Percentiles rank a stretch among this genome's conserved stretches.
Evolutionary conservation across 2,113 vertebrate species (phyloP).

Genomic region (Dasyurus viverrinus): DNA sequence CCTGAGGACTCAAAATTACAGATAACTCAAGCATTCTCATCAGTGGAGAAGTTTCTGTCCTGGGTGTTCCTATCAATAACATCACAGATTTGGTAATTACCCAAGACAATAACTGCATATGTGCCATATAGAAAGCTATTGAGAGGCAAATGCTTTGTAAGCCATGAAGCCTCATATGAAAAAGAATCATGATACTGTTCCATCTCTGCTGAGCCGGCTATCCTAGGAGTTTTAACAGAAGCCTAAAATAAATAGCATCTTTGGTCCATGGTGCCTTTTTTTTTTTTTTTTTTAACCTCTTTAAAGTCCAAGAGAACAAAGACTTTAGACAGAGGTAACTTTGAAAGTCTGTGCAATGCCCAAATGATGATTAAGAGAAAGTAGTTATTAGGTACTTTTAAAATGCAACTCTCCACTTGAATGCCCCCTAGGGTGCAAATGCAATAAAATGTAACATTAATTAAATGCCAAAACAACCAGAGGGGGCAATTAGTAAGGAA

Average conservation of each 20-base stretch:
- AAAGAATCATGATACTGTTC: not conserved
- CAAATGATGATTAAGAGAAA: rapidly evolving
- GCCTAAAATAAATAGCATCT: too few relatives aligned
- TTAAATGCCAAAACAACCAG: not conserved
- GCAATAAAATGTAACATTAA: not conserved
- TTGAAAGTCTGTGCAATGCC: rapidly evolving
- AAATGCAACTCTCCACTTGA: not conserved
- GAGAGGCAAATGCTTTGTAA: not conserved
- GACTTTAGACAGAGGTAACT: not conserved
- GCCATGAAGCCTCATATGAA: not conserved
- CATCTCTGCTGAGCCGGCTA: rapidly evolving
- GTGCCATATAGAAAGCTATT: not conserved
- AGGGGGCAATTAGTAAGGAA: not conserved
- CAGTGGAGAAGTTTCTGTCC: not conserved
- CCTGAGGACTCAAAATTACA: not conserved
- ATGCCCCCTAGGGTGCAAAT: not conserved
- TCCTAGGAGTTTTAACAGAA: not conserved
- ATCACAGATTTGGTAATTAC: not conserved
- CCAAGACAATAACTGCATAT: not conserved
- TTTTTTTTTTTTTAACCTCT: not conserved
- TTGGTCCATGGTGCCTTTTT: rapidly evolving
- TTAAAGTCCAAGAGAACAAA: not conserved
- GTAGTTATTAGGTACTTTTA: not conserved
- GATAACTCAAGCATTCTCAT: not conserved
- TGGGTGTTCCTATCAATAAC: not conserved